Evolutionary conservation across 2,113 vertebrate species (phyloP), one percentile per base, ranked within the genome.

Genomic region (Arenaria interpres): DNA sequence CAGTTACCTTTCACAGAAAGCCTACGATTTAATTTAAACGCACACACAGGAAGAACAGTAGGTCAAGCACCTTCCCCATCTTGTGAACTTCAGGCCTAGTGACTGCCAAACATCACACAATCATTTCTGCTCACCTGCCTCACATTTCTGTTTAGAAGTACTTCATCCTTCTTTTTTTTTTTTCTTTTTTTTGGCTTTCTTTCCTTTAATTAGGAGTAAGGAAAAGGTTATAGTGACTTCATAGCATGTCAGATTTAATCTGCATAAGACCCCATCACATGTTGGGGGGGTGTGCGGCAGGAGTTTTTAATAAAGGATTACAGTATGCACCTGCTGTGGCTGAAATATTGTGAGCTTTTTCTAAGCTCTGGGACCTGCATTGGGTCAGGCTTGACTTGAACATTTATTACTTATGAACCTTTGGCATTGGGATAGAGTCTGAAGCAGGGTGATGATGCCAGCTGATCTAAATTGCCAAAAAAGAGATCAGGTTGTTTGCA

Each of bases 271-370:
- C 57, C 90, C 89, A 84, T 93, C 97, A 93, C 95, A 81, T 71
- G 73, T 96, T 35, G 94, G 88, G 71, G 24, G 24, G 2, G 45
- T 13, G 74, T 51, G 77, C 87, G 96, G 95, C 89, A 96, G 89
- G 81, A 96, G 82, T 89, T 97, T 98, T 97, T 97, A 97, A 98
- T 98, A 97, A 98, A 97, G 85, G 81, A 95, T 96, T 98, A 96
- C 89, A 73, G 90, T 78, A 85, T 74, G 83, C 90, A 87, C 98
- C 97, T 97, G 97, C 97, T 97, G 97, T 12, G 92, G 82, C 77
- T 96, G 85, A 96, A 97, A 92, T 54, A 88, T 19, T 96, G 89
- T 88, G 91, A 96, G 94, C 22, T 93, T 93, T 95, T 88, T 48
- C 11, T 11, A 72, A 96, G 82, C 96, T 96, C 91, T 89, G 63